Evolutionary conservation across 2,797 vertebrate species (phyloP), one percentile per base, ranked within the genome.

Genomic region (Melanogrammus aeglefinus): DNA sequence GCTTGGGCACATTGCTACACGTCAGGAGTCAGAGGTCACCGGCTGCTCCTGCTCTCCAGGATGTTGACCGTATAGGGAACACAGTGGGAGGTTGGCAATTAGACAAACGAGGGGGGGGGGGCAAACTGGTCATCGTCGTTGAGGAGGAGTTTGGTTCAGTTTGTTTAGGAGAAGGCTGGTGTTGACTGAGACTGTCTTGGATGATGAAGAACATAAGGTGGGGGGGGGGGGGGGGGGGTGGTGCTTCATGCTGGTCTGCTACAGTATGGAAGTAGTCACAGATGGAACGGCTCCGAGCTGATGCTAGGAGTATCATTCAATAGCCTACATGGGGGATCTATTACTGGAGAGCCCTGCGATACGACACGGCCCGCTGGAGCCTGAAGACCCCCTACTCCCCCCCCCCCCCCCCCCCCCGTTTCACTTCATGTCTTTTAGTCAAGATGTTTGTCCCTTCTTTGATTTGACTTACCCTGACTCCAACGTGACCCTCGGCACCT

Each of bases 211-310:
- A 78, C 77, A 41, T 75, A 39, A 31, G 6, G 86, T 85, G 14
- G 6, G 8, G 1, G 21, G 6, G 6, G 85, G 85, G 14, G 5
- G 21, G 21, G 18, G 6, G 18, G n/a, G n/a, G n/a, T n/a, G n/a
- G n/a, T n/a, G n/a, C n/a, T n/a, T n/a, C n/a, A n/a, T n/a, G n/a
- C 72, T 72, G 0, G 88, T 80, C 76, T 82, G 4, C 76, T 78
- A 84, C 82, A 85, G 88, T 9, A 39, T 39, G 9, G 38, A 90
- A 88, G 90, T 91, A 88, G 88, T 88, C 84, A 81, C 82, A 66
- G 73, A 80, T 75, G 81, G 84, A 87, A 88, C 57, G n/a, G 57
- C 57, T 63, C 57, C 57, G n/a, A 7, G n/a, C 6, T 63, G 57
- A n/a, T 63, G 57, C 57, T 24, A 63, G 57, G n/a, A 63, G 57